These are phyloP conservation scores for Notodonta ziczac DNA, from an alignment of 2,888 invertebrate species.

Conservation along the genomic window DNA sequence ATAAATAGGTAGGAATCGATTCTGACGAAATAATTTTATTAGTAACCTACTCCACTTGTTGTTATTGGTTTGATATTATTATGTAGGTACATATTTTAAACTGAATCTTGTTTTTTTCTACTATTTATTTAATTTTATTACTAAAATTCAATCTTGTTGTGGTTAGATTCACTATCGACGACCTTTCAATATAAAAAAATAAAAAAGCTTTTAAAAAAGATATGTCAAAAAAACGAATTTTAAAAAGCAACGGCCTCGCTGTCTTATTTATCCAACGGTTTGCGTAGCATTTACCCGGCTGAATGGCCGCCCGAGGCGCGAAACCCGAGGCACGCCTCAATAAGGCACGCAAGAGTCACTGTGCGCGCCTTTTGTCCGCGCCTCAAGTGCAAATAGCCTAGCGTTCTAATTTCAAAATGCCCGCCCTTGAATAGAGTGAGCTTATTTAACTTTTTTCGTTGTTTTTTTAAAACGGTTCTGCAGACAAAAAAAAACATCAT, in stretches of 20 bases:
- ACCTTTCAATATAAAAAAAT: not conserved
- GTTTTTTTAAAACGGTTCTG: not conserved
- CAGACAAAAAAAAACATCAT: not conserved
- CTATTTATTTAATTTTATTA: too few relatives aligned
- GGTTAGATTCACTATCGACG: too few relatives aligned
- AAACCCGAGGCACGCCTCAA: conserved; percentile 44
- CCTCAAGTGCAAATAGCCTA: conserved; percentile 76
- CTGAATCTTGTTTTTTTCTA: too few relatives aligned
- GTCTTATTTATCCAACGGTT: conserved; percentile 46
- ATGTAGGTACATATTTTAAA: too few relatives aligned
- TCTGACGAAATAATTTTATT: too few relatives aligned
- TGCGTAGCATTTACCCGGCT: conserved; percentile 47
- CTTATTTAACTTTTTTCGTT: conserved; percentile 50
- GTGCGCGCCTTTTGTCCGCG: conserved; percentile 59
- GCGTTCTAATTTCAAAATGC: conserved; percentile 76
- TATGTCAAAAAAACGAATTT: conserved; percentile 18
- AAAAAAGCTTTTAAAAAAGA: conserved; percentile 2
- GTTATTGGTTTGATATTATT: too few relatives aligned
- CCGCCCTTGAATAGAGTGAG: conserved; percentile 54
- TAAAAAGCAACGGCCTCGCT: conserved; percentile 27
- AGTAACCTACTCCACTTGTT: too few relatives aligned
- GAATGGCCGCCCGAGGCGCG: conserved; percentile 49
- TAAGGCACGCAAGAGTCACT: conserved; percentile 59
- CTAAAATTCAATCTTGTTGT: too few relatives aligned
- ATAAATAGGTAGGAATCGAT: too few relatives aligned